phyloP scores from a whole-genome alignment of 1,140 invertebrate genomes.

The Drosophila melanogaster region Release_6_plus_ISO1_MT NT_033777.3:26972001-26972500 shows the following conservation, averaged over 20 bases:
- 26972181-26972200: constrained; percentile 86
- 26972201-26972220: constrained; percentile 98
- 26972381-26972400: constrained; percentile 96
- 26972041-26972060: constrained; percentile 98
- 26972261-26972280: constrained; percentile 96
- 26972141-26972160: constrained; percentile 87
- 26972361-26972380: constrained; percentile 95
- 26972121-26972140: constrained; percentile 95
- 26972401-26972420: constrained; percentile 93
- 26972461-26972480: constrained; percentile 83
- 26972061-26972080: constrained; percentile 98
- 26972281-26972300: constrained; percentile 94
- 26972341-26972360: constrained; percentile 98
- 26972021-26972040: constrained; percentile 98
- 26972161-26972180: constrained; percentile 84
- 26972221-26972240: constrained; percentile 98
- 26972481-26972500: constrained; percentile 36
- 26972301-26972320: constrained; percentile 96
- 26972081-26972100: constrained; percentile 96
- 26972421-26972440: constrained; percentile 91
- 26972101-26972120: constrained; percentile 94
- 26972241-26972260: constrained; percentile 97
- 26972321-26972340: constrained; percentile 98
- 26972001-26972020: constrained; percentile 94
- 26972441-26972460: constrained; percentile 87